phyloP scores from a whole-genome alignment of 1,140 invertebrate species.

The Zaprionus tsacasi region DNA sequence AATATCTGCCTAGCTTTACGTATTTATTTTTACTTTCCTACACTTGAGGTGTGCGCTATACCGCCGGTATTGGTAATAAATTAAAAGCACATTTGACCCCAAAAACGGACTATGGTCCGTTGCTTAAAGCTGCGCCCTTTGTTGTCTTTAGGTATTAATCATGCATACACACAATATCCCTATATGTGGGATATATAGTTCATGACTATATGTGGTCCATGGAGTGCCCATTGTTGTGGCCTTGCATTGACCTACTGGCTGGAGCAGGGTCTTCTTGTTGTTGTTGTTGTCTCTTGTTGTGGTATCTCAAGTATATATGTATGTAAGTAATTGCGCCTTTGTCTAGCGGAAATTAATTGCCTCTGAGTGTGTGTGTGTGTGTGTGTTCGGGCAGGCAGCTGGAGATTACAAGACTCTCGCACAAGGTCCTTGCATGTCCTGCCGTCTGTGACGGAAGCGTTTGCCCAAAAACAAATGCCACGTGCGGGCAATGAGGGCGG shows the following conservation, averaged over 20 bases:
- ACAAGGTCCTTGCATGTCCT: conserved; percentile 48
- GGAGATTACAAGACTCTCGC: conserved; percentile 32
- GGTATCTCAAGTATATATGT: conserved; percentile 46
- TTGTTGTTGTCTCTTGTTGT: conserved; percentile 9
- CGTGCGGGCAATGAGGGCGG: not conserved
- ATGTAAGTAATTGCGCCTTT: conserved; percentile 51
- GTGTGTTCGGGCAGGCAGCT: conserved; percentile 48
- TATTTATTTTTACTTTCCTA: not conserved
- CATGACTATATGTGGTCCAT: not conserved
- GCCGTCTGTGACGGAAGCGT: conserved; percentile 68
- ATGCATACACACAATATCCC: conserved; percentile 12
- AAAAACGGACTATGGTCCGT: not conserved
- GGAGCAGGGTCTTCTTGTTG: not conserved
- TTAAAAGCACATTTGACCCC: conserved; percentile 35
- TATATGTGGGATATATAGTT: conserved; percentile 9
- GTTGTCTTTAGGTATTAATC: conserved; percentile 34
- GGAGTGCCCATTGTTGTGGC: conserved; percentile 31
- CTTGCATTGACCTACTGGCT: conserved; percentile 46
- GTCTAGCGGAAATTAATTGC: conserved; percentile 77
- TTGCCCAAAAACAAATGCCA: conserved; percentile 45
- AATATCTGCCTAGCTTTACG: not conserved
- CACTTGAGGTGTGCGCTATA: not conserved
- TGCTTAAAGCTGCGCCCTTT: conserved; percentile 29
- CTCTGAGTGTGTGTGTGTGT: conserved; percentile 10
- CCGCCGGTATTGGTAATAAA: conserved; percentile 22